These are phyloP conservation scores for silkworm (Bombyx mori) DNA, from an alignment of 1,140 invertebrate species.

Conservation along the genomic window ASM3026992v2 NC_085129.1:9495001-9495500, in stretches of 20 bases:
- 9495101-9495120: conserved; percentile 77
- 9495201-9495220: conserved; percentile 76
- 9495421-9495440: conserved; percentile 43
- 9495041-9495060: conserved; percentile 82
- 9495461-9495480: conserved; percentile 20
- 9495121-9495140: conserved; percentile 82
- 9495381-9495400: conserved; percentile 28
- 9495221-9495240: conserved; percentile 72
- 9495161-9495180: conserved; percentile 79
- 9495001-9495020: conserved; percentile 82
- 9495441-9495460: conserved; percentile 21
- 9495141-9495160: conserved; percentile 81
- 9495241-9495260: conserved; percentile 76
- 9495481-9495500: conserved; percentile 18
- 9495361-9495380: conserved; percentile 56
- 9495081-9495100: conserved; percentile 81
- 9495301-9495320: not conserved
- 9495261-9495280: conserved; percentile 52
- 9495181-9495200: conserved; percentile 83
- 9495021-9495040: conserved; percentile 40
- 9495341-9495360: conserved; percentile 67
- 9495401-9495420: conserved; percentile 69
- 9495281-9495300: not conserved
- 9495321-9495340: conserved; percentile 48
- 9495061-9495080: conserved; percentile 81